Base-by-base conservation (phyloP, 1,140 invertebrate species). In the Armadillidium nasatum region DNA sequence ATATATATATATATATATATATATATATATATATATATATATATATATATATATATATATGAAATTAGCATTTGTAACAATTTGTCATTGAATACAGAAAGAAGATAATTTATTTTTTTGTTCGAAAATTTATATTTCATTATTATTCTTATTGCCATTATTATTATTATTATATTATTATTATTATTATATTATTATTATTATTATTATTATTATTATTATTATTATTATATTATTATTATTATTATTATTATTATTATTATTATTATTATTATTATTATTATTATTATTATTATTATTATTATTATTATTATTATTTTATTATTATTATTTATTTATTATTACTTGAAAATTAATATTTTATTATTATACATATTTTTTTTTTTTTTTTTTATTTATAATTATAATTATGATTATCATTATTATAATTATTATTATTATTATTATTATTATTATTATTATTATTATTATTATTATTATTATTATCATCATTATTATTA, bases 221-320 rank as follows among this genome's bases (percentile, higher is more conserved):
- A 71, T 43, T 43, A 71, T 71, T 23, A 71, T 19, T 43, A 71
- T 71, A 71, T 22, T 22, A 43, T 23, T 71, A 71, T 43, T 43
- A 71, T 71, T 71, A 71, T 71, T 22, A 22, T 71, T 43, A 71
- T 71, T 22, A 71, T 11, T 71, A 19, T 21, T 71, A 71, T 21
- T 21, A 21, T 21, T 71, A 71, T 10, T 71, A 43, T n/a, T 11
- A 43, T 71, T 23, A 23, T 10, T 71, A 21, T 71, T 43, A 71
- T 71, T 3, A 44, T 71, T 71, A 72, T 54, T 50, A 76, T 75
- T 73, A 80, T 54, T 78, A 75, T 80, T 75, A 76, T 80, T 43
- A n/a, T 71, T 10, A 15, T 67, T 19, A 23, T 67, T 70, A 70
- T 70, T 70, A 70, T 70, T 33, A 70, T 70, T 70, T 70, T 33